Conservation (phyloP, 2,797 vertebrate species). For the Vireo griseus region DNA sequence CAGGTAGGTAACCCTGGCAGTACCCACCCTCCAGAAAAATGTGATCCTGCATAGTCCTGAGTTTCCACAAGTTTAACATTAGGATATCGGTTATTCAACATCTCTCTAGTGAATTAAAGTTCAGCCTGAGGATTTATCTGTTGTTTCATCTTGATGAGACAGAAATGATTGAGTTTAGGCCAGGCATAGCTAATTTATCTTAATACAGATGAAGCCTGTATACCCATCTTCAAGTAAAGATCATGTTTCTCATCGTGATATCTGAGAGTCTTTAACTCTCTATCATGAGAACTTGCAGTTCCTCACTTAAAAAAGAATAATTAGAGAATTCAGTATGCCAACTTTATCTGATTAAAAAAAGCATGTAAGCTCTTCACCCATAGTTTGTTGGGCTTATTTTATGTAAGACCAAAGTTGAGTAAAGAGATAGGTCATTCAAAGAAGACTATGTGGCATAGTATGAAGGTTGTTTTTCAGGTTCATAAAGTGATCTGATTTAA, state of each 20-base stretch:
- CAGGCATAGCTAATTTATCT: neutral
- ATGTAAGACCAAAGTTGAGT: neutral
- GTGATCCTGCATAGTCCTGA: neutral
- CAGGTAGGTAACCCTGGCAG: neutral
- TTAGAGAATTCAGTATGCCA: neutral
- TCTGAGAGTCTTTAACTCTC: neutral
- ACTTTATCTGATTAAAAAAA: neutral
- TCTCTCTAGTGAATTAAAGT: conserved; percentile 12
- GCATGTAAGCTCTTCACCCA: neutral
- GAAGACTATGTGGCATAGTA: neutral
- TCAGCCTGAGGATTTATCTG: neutral
- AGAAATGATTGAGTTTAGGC: neutral
- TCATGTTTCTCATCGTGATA: neutral
- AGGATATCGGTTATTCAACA: neutral
- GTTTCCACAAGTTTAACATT: neutral
- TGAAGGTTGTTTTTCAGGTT: conserved; percentile 49
- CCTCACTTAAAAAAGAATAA: conserved; percentile 3
- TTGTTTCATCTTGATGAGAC: neutral
- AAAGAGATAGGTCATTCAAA: conserved; percentile 41
- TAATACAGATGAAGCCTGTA: neutral
- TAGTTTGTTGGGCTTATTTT: neutral
- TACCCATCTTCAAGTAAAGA: conserved; percentile 2
- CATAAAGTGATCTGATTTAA: conserved; percentile 67
- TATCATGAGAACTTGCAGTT: neutral
- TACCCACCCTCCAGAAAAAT: conserved; percentile 11